phyloP scores from a whole-genome alignment of 1,140 invertebrate genomes.

The Ips nitidus region DNA sequence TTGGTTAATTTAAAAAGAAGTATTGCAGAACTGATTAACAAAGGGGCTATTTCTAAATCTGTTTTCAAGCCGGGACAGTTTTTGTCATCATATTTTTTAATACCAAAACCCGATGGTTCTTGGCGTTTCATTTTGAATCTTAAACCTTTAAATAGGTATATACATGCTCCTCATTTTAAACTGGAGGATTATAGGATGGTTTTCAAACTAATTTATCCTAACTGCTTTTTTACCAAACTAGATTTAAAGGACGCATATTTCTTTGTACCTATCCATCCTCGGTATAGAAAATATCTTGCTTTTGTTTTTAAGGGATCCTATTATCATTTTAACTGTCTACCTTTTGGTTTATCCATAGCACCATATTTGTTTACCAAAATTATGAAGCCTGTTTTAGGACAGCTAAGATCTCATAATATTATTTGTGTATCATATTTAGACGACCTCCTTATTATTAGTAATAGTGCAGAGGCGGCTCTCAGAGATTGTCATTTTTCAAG shows the following conservation, averaged over 20 bases:
- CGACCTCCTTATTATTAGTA: constrained; percentile 23
- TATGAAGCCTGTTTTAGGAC: constrained; percentile 16
- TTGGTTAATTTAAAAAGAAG: no score
- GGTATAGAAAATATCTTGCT: constrained; percentile 35
- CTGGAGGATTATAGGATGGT: constrained; percentile 18
- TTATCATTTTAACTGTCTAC: constrained; percentile 42
- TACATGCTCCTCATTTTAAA: constrained; percentile 42
- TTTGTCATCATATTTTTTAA: no score
- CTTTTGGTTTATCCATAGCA: constrained; percentile 12
- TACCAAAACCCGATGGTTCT: no score
- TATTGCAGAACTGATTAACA: no score
- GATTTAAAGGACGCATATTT: constrained; percentile 46
- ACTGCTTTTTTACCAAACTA: constrained; percentile 39
- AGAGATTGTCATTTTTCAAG: not conserved
- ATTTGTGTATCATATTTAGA: constrained; percentile 30
- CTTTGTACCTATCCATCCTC: constrained; percentile 5
- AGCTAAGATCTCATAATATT: constrained; percentile 19
- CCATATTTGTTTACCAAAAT: constrained; percentile 41
- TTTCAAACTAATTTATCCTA: constrained; percentile 29
- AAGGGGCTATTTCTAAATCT: no score
- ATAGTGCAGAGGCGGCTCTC: not conserved
- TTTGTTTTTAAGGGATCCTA: constrained; percentile 35
- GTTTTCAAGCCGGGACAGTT: no score
- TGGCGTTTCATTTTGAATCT: no score
- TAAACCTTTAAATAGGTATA: no score